Evolutionary conservation across 2,888 invertebrate genomes (phyloP), one percentile per base, ranked within the genome.

Genomic region (Drosophila mayaguana): DNA sequence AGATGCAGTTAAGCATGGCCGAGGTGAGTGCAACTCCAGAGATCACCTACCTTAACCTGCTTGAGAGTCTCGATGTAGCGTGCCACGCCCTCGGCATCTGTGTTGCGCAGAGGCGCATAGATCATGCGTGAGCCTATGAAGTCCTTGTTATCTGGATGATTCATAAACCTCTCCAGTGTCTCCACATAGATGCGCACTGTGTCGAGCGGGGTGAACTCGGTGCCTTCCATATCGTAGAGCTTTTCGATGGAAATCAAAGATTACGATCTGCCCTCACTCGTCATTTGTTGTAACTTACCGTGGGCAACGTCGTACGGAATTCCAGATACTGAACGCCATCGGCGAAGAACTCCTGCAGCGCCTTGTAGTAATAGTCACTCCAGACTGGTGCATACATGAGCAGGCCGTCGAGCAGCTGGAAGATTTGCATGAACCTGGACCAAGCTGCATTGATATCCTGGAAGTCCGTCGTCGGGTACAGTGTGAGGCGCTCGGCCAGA

Each of bases 301-400:
- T 85, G 0, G 95, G 95, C 32, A 96, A 90, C 1, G 94, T 91
- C n/a, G 95, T 94, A 56, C 96, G 93, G 2, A 96, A 92, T 92
- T 96, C 96, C 22, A 96, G 86, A 75, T 96, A 96, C 91, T 95
- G 94, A 0, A 96, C 93, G 63, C 96, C 96, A 83, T 96, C 96
- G 7, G 94, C 94, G 81, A 94, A 94, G 60, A 95, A 94, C 71
- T 95, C 94, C 70, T 93, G 91, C 1, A 96, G 91, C 0, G 94
- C 95, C 69, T 95, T 94, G 75, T 95, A 95, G 79, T 95, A 95
- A 83, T 96, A 95, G 61, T 95, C 94, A 56, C 94, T 94, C 94
- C 95, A 95, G 7, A 95, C 94, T 0, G 96, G 95, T 50, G 94
- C 94, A 83, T 95, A 96, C 0, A 94, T 93, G 3, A 96, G 66